Percentiles rank a stretch among this genome's conserved stretches.
Conservation (phyloP, 2,888 invertebrate species). For the Ecdyonurus torrentis region DNA sequence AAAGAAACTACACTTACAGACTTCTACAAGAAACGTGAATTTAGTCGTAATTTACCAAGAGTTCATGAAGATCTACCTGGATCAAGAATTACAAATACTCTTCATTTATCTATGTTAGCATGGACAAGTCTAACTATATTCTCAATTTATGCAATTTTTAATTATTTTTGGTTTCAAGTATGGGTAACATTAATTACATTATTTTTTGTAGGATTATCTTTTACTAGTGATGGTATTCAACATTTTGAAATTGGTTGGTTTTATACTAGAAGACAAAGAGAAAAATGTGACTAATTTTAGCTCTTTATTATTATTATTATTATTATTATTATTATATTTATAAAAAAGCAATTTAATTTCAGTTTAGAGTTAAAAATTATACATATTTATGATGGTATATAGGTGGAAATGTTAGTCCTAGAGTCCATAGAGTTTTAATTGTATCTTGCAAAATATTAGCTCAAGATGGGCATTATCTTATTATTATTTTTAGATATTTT, state of each 20-base stretch:
- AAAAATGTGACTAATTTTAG: background rate
- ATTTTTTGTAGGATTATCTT: constrained; percentile 35
- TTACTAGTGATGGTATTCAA: constrained; percentile 40
- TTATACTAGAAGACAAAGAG: constrained; percentile 8
- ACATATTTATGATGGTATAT: no score
- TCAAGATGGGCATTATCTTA: no score
- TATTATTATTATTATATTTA: background rate
- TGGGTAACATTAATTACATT: constrained; percentile 37
- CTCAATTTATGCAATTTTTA: constrained; percentile 25
- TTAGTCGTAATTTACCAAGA: background rate
- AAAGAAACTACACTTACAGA: constrained; percentile 43
- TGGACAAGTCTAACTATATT: constrained; percentile 42
- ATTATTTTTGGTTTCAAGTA: constrained; percentile 30
- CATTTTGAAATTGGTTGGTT: constrained; percentile 30
- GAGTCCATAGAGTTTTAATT: no score
- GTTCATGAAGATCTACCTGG: background rate
- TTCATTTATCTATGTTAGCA: constrained; percentile 39
- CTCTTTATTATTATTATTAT: background rate
- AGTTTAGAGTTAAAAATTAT: no score
- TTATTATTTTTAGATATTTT: no score
- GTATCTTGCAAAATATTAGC: no score
- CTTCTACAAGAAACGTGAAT: constrained; percentile 28
- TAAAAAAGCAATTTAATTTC: background rate
- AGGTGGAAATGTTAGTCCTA: no score
- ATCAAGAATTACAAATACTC: constrained; percentile 22